phyloP scores from a whole-genome alignment of 2,888 invertebrate genomes.

The Flabesymbios commensalis region DNA sequence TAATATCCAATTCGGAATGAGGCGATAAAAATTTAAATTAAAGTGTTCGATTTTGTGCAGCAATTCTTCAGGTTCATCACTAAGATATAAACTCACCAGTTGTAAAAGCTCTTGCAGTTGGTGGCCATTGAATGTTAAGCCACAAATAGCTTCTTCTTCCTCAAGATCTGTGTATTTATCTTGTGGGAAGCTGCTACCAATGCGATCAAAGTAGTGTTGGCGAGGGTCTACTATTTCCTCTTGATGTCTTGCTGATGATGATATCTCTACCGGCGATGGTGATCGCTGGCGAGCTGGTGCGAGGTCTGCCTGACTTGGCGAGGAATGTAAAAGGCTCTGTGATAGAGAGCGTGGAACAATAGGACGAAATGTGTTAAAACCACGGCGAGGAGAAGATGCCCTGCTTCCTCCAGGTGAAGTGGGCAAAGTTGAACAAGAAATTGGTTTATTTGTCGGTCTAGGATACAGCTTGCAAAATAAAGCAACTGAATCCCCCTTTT shows the following conservation, averaged over 20 bases:
- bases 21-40: too few species aligned
- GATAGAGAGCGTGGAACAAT: slow-evolving; percentile 92
- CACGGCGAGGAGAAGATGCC: slow-evolving; percentile 17
- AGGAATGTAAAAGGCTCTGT: slow-evolving; percentile 27
- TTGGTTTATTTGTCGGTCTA: slow-evolving; percentile 60
- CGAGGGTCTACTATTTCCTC: neutral
- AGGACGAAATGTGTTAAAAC: slow-evolving; percentile 69
- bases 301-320: neutral
- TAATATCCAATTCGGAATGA: too few species aligned
- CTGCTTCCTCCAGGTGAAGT: neutral
- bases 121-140: slow-evolving; percentile 51
- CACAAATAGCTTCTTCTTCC: slow-evolving; percentile 13
- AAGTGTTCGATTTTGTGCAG: too few species aligned
- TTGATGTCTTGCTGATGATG: slow-evolving; percentile 1
- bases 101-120: slow-evolving; percentile 55
- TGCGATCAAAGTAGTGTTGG: slow-evolving; percentile 80
- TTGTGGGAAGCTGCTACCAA: slow-evolving; percentile 81
- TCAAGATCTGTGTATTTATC: slow-evolving; percentile 13
- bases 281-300: slow-evolving; percentile 11
- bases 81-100: slow-evolving; percentile 44
- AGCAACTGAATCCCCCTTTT: slow-evolving; percentile 73
- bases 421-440: slow-evolving; percentile 61
- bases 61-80: too few species aligned
- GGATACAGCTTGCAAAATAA: slow-evolving; percentile 62
- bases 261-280: slow-evolving; percentile 28